These are phyloP conservation scores for Etheostoma cragini DNA, from an alignment of 2,113 vertebrate species.

Conservation along the genomic window DNA sequence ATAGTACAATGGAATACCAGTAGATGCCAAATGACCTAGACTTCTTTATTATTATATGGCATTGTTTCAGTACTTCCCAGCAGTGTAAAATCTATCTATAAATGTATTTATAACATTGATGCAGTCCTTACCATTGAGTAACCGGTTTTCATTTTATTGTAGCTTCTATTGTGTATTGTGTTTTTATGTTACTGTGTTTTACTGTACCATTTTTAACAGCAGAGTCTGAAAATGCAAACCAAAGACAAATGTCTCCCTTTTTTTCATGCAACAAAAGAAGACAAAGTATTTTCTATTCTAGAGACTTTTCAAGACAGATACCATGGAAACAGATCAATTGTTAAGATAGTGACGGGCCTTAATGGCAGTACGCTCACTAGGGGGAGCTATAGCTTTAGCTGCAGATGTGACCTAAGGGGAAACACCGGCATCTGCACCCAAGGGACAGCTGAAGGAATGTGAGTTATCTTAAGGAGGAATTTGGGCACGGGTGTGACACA, in stretches of 20 bases:
- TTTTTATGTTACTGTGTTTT: neutral
- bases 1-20: neutral
- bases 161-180: neutral
- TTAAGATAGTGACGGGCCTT: neutral
- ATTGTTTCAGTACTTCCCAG: neutral
- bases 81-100: too few species aligned
- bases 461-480: slow-evolving; percentile 17
- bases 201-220: too few species aligned
- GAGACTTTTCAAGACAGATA: neutral
- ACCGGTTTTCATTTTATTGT: neutral
- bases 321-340: neutral
- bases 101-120: neutral
- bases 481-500: neutral
- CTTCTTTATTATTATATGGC: neutral
- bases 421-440: slow-evolving; percentile 21
- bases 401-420: slow-evolving; percentile 20
- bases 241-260: too few species aligned
- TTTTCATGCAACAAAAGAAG: too few species aligned
- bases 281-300: neutral
- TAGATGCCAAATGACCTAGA: neutral
- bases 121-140: neutral
- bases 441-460: slow-evolving; percentile 26
- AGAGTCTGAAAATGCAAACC: too few species aligned
- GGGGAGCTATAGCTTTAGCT: slow-evolving; percentile 47
- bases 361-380: slow-evolving; percentile 40